Evolutionary conservation across 1,140 invertebrate species (phyloP).

Genomic region (Drosophila albomicans): DNA sequence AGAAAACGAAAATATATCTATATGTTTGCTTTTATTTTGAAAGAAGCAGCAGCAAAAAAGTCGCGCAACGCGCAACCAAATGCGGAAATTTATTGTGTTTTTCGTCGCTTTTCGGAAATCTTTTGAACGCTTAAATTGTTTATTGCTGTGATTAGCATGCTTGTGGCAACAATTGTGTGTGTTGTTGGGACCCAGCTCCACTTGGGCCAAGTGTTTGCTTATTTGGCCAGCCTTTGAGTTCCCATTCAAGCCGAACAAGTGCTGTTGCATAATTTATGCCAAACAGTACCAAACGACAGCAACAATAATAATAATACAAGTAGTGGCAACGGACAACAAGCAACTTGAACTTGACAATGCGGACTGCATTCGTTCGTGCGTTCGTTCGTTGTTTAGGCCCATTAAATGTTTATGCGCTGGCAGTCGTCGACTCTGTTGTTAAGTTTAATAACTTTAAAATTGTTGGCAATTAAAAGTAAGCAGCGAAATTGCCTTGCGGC

Average conservation of each 20-base stretch:
- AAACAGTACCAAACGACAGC: slow-evolving; percentile 4
- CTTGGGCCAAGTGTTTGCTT: slow-evolving; percentile 26
- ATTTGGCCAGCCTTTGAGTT: slow-evolving; percentile 38
- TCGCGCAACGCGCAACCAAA: slow-evolving; percentile 60
- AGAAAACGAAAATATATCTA: slow-evolving; percentile 5
- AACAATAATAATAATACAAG: background rate
- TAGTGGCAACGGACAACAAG: slow-evolving; percentile 14
- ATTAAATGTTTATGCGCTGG: slow-evolving; percentile 60
- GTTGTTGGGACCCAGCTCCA: slow-evolving; percentile 28
- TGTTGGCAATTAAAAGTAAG: slow-evolving; percentile 71
- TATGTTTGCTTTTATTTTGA: slow-evolving; percentile 6
- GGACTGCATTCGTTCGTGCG: slow-evolving; percentile 13
- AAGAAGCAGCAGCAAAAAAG: slow-evolving; percentile 31
- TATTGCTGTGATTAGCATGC: slow-evolving; percentile 76
- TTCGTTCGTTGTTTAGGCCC: slow-evolving; percentile 29
- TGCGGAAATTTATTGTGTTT: slow-evolving; percentile 80
- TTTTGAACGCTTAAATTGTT: slow-evolving; percentile 77
- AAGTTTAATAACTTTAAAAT: slow-evolving; percentile 78
- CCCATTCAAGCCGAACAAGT: slow-evolving; percentile 31
- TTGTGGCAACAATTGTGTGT: slow-evolving; percentile 65
- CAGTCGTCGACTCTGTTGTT: slow-evolving; percentile 46
- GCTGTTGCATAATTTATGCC: slow-evolving; percentile 69
- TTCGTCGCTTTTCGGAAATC: slow-evolving; percentile 67
- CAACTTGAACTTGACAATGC: slow-evolving; percentile 81
- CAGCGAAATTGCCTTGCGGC: slow-evolving; percentile 56